phyloP scores from a whole-genome alignment of 2,797 vertebrate species.

The Esox masquinongy region DNA sequence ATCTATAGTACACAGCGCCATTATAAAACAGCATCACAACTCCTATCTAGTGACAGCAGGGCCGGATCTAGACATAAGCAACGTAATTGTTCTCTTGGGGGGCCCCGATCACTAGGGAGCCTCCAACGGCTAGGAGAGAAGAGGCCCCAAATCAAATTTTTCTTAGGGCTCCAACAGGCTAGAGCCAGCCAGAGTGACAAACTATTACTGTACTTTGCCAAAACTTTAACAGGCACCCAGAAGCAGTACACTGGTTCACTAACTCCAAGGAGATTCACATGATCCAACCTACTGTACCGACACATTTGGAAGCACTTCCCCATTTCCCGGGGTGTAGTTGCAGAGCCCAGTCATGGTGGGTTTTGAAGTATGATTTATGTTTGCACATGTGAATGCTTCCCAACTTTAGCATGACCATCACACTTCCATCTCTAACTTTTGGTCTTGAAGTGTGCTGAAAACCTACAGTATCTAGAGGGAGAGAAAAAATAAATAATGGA shows the following conservation, averaged over 20 bases:
- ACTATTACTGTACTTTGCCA: not conserved
- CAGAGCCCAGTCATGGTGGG: not conserved
- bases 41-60: no score
- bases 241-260: not conserved
- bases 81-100: no score
- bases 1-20: not conserved
- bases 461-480: not conserved
- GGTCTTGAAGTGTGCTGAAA: not conserved
- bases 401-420: not conserved
- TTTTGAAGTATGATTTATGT: slow-evolving; percentile 8
- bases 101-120: no score
- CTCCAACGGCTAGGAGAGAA: not conserved
- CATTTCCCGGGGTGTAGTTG: not conserved
- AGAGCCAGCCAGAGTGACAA: not conserved
- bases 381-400: not conserved
- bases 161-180: no score
- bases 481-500: not conserved
- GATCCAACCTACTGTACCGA: slow-evolving; percentile 3
- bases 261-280: not conserved
- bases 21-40: not conserved
- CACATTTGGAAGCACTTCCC: slow-evolving; percentile 14
- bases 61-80: no score
- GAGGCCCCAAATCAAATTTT: not conserved
- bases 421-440: not conserved
- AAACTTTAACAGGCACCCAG: not conserved